A percentile compares a stretch with the other conserved stretches of the same genome.
phyloP scores from a whole-genome alignment of 2,797 vertebrate species.

The Acanthurus tractus region DNA sequence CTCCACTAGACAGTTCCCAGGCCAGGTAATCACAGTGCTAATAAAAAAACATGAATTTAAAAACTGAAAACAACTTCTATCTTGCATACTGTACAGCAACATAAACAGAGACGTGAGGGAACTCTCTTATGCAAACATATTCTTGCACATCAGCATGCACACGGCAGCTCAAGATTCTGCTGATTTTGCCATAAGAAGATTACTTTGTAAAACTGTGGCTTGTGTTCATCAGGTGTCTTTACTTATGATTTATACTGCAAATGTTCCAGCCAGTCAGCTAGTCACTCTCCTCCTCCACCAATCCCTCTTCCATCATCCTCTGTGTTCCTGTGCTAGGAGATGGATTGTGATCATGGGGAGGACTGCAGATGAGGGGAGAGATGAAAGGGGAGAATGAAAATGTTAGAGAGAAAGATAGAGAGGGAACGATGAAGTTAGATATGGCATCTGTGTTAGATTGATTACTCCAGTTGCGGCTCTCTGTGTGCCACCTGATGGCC shows the following conservation, averaged over 20 bases:
- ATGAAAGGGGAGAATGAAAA: constrained; percentile 57
- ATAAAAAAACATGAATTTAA: neutral
- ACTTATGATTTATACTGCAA: constrained; percentile 56
- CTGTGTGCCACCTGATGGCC: constrained; percentile 75
- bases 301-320: constrained; percentile 42
- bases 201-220: constrained; percentile 28
- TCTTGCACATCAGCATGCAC: constrained; percentile 4
- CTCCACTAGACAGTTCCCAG: constrained; percentile 96
- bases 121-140: neutral
- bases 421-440: constrained; percentile 62
- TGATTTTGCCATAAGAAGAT: constrained; percentile 22
- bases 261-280: constrained; percentile 55
- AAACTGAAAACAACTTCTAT: neutral
- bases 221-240: constrained; percentile 36
- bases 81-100: neutral
- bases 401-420: constrained; percentile 57
- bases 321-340: constrained; percentile 50
- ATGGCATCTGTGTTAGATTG: constrained; percentile 78
- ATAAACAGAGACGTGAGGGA: neutral
- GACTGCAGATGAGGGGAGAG: constrained; percentile 65
- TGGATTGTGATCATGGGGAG: constrained; percentile 61
- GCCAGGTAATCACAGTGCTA: constrained; percentile 88
- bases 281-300: constrained; percentile 40
- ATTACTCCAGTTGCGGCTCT: constrained; percentile 75
- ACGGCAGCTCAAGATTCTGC: constrained; percentile 9